Evolutionary conservation across 2,888 invertebrate genomes (phyloP).

Genomic region (Dyspetes luteomarginatus): DNA sequence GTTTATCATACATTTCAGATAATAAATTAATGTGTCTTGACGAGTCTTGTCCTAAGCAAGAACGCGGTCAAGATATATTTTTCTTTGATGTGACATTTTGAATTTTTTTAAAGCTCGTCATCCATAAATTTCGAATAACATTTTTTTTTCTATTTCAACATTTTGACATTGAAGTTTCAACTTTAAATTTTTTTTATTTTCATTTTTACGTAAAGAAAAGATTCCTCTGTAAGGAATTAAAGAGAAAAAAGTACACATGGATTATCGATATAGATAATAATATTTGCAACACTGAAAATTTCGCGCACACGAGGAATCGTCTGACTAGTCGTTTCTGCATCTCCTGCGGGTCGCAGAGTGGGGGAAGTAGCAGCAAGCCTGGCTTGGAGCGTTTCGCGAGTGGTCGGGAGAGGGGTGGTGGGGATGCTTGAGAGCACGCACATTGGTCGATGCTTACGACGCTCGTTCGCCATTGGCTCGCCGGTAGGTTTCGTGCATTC

Average conservation of each 20-base stretch:
- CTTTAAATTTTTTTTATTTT: no score
- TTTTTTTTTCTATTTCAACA: no score
- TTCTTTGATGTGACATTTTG: no score
- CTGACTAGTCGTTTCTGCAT: constrained; percentile 55
- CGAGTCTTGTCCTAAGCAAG: no score
- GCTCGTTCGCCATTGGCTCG: constrained; percentile 52
- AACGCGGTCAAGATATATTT: no score
- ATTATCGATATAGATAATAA: background rate
- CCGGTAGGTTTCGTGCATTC: constrained; percentile 53
- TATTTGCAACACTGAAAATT: constrained; percentile 34
- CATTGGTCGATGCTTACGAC: constrained; percentile 58
- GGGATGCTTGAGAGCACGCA: constrained; percentile 46
- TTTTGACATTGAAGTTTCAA: no score
- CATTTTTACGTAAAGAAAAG: no score
- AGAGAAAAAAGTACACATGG: constrained; percentile 9
- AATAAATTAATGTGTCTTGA: no score
- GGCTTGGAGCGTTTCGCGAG: constrained; percentile 28
- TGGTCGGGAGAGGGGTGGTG: constrained; percentile 58
- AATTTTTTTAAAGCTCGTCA: no score
- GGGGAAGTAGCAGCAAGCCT: constrained; percentile 18
- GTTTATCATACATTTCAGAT: no score
- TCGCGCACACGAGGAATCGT: constrained; percentile 48
- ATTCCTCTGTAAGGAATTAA: background rate
- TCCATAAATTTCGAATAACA: no score
- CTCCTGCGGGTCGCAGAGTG: constrained; percentile 39